Base-by-base conservation (phyloP, 1,140 invertebrate genomes). In the Drosophila insularis region DNA sequence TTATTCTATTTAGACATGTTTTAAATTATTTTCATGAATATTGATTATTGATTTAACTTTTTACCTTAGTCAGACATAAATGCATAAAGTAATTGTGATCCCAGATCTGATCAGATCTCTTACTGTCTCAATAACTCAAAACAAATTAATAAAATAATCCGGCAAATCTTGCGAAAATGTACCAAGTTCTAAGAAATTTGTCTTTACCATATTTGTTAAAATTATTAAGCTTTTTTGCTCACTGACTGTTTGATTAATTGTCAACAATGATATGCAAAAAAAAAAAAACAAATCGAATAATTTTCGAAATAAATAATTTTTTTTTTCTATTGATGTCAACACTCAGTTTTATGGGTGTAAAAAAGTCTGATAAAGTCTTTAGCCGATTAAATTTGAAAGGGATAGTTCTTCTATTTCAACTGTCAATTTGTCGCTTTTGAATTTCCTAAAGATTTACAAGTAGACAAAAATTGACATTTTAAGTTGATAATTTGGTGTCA, bases 211-310 rank as follows among this genome's bases (percentile, higher is more conserved):
- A 21, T 17, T 17, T 19, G 1, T 37, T 10, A 19, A 46, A 10
- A 8, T 17, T 46, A 7, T 10, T 21, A 8, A 11, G 17, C 17
- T 11, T 17, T 50, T 2, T 21, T 50, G 43, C 19, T 50, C 19
- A 50, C 3, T 4, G 8, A 50, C 17, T 17, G 10, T 50, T 50
- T 50, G 43, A 50, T 50, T 50, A 17, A 50, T 50, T 50, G 17
- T 50, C 17, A 50, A 50, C 43, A 50, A 50, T 50, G 43, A 50
- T 21, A 21, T 21, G 43, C 43, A 19, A 21, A 50, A 19, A 50
- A 6, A 19, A 21, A 21, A 17, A 46, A 8, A 17, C 39, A 4
- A n/a, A n/a, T n/a, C 4, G 23, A 27, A 27, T 27, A 27, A 27
- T 27, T 5, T 27, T 27, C 5, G 4, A 40, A 40, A 14, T 46